Percentiles rank a stretch among this genome's conserved stretches.
These are phyloP conservation scores for Dascillus cervinus DNA, from an alignment of 2,888 invertebrate species.

Conservation along the genomic window DNA sequence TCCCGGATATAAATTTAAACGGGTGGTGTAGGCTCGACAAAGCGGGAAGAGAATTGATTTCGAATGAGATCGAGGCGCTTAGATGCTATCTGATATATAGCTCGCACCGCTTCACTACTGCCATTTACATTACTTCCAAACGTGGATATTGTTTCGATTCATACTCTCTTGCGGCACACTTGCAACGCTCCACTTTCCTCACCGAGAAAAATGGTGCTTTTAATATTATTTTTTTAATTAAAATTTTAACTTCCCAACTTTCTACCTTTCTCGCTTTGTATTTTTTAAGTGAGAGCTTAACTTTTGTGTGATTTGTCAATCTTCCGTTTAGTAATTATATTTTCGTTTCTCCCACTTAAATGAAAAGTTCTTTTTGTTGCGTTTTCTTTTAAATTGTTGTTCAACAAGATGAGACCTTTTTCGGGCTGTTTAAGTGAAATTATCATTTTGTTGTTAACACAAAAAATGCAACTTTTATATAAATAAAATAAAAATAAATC, in stretches of 20 bases:
- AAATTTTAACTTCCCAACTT: constrained; percentile 19
- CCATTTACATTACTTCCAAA: constrained; percentile 16
- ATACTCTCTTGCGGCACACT: constrained; percentile 7
- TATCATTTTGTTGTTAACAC: no score
- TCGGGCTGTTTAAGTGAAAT: no score
- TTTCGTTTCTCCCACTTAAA: constrained; percentile 17
- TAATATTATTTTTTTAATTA: constrained; percentile 20
- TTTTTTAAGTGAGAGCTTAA: constrained; percentile 11
- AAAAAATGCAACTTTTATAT: no score
- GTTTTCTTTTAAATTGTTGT: no score
- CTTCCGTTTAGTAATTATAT: constrained; percentile 17
- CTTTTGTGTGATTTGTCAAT: constrained; percentile 15
- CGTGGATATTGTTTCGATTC: constrained; percentile 16
- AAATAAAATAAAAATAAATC: no score
- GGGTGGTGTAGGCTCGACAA: constrained; percentile 29
- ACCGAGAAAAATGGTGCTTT: constrained; percentile 6
- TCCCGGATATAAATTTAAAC: constrained; percentile 34
- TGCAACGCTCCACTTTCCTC: constrained; percentile 1
- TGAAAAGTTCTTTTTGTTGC: no score
- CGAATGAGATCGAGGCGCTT: constrained; percentile 34
- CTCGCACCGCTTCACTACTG: constrained; percentile 18
- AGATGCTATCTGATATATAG: constrained; percentile 36
- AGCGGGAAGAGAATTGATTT: constrained; percentile 35
- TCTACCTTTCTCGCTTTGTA: constrained; percentile 16
- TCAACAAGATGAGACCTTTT: no score